A percentile compares a stretch with the other conserved stretches of the same genome.
These are phyloP conservation scores for Campoplex nolae DNA, from an alignment of 2,888 invertebrate genomes.

Conservation along the genomic window DNA sequence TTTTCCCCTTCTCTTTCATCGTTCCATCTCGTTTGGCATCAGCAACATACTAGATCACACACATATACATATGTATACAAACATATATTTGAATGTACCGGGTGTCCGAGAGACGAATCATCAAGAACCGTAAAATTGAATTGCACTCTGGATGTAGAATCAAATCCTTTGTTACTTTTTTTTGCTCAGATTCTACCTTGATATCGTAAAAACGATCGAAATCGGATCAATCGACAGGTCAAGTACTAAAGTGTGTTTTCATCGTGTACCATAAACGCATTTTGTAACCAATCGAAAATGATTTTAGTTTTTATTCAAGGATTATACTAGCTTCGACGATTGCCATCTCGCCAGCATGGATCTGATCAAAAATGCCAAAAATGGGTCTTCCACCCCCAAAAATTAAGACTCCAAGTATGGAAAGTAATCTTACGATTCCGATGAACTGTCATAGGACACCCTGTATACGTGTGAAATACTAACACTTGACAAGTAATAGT, in stretches of 20 bases:
- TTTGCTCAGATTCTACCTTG: not conserved
- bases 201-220: not conserved
- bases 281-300: not conserved
- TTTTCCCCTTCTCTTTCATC: conserved; percentile 34
- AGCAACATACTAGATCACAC: conserved; percentile 40
- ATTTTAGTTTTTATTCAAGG: not conserved
- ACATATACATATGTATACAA: conserved; percentile 15
- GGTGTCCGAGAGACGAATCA: not conserved
- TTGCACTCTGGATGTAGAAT: not conserved
- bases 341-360: not conserved
- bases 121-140: not conserved
- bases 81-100: not conserved
- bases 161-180: not conserved
- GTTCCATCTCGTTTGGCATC: conserved; percentile 29
- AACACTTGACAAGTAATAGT: not conserved
- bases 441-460: not conserved
- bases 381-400: not conserved
- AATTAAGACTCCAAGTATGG: not conserved
- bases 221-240: not conserved
- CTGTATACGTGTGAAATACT: not conserved
- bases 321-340: not conserved
- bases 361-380: not conserved
- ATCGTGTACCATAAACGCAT: no score
- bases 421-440: not conserved
- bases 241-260: no score